Evolutionary conservation across 2,888 invertebrate species (phyloP), one percentile per base, ranked within the genome.

Genomic region (Harpagoxenus sublaevis): DNA sequence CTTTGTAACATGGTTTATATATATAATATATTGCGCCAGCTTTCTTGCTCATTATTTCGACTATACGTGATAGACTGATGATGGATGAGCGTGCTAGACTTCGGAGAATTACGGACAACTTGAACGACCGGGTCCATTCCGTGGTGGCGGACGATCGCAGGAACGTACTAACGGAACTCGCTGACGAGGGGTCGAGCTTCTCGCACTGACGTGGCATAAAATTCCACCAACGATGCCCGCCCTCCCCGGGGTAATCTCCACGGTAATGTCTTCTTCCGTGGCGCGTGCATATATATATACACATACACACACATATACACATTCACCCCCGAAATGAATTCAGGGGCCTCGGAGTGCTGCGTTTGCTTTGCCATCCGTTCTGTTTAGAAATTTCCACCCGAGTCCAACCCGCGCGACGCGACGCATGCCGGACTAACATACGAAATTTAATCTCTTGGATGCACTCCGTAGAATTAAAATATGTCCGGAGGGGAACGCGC

Each of bases 371-470:
- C 70, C 65, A 60, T 79, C 62, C 71, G 81, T 86, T 79, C 84
- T 85, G 86, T 88, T 90, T 88, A 81, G 78, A 90, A 90, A 90
- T 90, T 89, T 90, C 89, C 5, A 45, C 15, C 42, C 12, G 35
- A 45, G 10, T 35, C 68, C 84, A 62, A 57, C 55, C 66, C 84
- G 86, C 53, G 84, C 82, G 85, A 65, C 66, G 70, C 65, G 85
- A 65, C 66, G 70, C 65, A 51, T n/a, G 70, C 77, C 70, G 48
- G 81, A 86, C 84, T 81, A 83, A 74, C 87, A 81, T 84, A 86
- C 86, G 83, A 89, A 90, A 90, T 90, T 90, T 89, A 90, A 90
- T 90, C 90, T 90, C 84, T 83, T 45, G 85, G 81, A 87, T 66
- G 87, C 81, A 83, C 83, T 85, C 74, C 79, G 88, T 84, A 84